Evolutionary conservation across 2,888 invertebrate genomes (phyloP).

Genomic region (Caprella mutica): DNA sequence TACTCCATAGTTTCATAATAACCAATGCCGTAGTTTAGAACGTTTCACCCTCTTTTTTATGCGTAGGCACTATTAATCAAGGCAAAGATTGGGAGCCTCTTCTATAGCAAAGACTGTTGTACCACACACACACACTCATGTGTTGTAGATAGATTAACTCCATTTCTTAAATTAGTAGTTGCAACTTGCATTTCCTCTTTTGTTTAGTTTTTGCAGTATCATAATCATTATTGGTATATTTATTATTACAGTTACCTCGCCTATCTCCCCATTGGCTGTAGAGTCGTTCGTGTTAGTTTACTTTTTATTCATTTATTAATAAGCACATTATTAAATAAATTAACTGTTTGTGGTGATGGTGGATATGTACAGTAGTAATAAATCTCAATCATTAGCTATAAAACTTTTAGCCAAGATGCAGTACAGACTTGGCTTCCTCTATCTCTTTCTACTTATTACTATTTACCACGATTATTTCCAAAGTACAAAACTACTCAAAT

Average conservation of each 20-base stretch:
- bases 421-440: too few species aligned
- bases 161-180: conserved; percentile 5
- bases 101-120: background rate
- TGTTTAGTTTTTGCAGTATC: conserved; percentile 10
- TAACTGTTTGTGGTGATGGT: too few species aligned
- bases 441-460: too few species aligned
- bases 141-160: too few species aligned
- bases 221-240: conserved; percentile 1
- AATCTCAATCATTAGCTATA: too few species aligned
- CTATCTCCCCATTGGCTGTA: conserved; percentile 5
- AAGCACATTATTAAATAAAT: too few species aligned
- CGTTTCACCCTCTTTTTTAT: conserved; percentile 9
- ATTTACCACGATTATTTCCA: too few species aligned
- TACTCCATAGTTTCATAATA: conserved; percentile 32
- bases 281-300: background rate
- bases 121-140: too few species aligned
- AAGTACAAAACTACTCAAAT: too few species aligned
- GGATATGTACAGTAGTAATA: too few species aligned
- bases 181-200: conserved; percentile 1
- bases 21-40: too few species aligned
- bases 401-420: too few species aligned
- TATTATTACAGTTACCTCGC: conserved; percentile 2
- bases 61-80: background rate
- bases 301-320: background rate
- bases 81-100: conserved; percentile 1